These are phyloP conservation scores for Ischnura elegans DNA, from an alignment of 2,888 invertebrate genomes.

Conservation along the genomic window DNA sequence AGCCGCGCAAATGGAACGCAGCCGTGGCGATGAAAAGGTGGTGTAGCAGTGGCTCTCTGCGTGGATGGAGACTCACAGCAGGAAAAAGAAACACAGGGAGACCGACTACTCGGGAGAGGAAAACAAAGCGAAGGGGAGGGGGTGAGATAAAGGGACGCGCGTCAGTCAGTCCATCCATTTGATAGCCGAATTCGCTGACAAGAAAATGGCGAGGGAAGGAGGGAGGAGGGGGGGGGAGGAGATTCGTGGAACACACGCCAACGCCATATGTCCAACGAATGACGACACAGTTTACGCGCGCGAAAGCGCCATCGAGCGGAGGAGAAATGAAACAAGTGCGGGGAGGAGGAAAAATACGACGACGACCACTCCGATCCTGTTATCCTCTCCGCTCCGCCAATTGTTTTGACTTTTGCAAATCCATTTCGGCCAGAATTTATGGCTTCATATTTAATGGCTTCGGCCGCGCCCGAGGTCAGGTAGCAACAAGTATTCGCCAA, in stretches of 20 bases:
- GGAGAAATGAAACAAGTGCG: too few relatives aligned
- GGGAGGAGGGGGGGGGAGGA: not conserved
- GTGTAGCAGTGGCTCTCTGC: not conserved
- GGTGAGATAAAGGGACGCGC: not conserved
- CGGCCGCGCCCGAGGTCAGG: slow-evolving; percentile 54
- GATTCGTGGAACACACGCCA: not conserved
- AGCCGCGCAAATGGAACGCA: not conserved
- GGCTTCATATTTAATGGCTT: slow-evolving; percentile 64
- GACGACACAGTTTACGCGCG: slow-evolving; percentile 13
- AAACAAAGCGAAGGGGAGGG: not conserved
- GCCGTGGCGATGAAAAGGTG: not conserved
- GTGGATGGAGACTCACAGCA: not conserved
- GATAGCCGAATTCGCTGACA: slow-evolving; percentile 9
- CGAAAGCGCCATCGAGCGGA: not conserved
- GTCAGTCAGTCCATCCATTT: slow-evolving; percentile 25
- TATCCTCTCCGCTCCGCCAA: slow-evolving; percentile 25
- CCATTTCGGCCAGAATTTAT: slow-evolving; percentile 63
- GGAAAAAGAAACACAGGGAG: too few relatives aligned
- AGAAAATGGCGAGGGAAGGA: not conserved
- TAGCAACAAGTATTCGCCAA: slow-evolving; percentile 67
- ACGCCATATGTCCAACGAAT: not conserved
- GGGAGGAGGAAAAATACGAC: not conserved
- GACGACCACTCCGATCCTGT: slow-evolving; percentile 35
- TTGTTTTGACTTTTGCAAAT: slow-evolving; percentile 67
- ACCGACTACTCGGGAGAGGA: not conserved